These are phyloP conservation scores for Neelides folsomi DNA, from an alignment of 2,888 invertebrate genomes.

Conservation along the genomic window DNA sequence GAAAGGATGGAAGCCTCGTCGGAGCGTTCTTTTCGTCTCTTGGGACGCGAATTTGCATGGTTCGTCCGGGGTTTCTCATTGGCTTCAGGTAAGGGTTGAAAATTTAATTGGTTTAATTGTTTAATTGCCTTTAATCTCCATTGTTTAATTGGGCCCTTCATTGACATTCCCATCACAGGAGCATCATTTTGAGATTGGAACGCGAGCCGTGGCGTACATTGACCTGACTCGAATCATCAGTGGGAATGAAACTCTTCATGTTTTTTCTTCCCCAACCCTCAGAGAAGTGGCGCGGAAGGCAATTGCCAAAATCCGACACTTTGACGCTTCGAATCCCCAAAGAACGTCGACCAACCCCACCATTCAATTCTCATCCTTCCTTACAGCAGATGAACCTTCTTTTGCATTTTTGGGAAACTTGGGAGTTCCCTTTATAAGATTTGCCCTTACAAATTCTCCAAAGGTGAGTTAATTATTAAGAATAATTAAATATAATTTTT, in stretches of 20 bases:
- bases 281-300: slow-evolving; percentile 28
- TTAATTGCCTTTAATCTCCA: neutral
- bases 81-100: slow-evolving; percentile 25
- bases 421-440: slow-evolving; percentile 29
- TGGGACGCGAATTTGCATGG: slow-evolving; percentile 32
- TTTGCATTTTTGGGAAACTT: slow-evolving; percentile 31
- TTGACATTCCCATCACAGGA: slow-evolving; percentile 16
- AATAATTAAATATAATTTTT: too few relatives aligned
- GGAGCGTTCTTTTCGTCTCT: slow-evolving; percentile 31
- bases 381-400: slow-evolving; percentile 25
- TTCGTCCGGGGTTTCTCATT: slow-evolving; percentile 27
- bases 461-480: slow-evolving; percentile 16
- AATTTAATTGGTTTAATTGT: neutral
- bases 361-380: slow-evolving; percentile 22
- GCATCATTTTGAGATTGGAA: slow-evolving; percentile 30
- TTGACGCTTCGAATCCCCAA: slow-evolving; percentile 7
- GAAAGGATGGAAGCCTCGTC: slow-evolving; percentile 29
- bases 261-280: slow-evolving; percentile 29
- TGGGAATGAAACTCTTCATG: slow-evolving; percentile 31
- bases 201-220: slow-evolving; percentile 30
- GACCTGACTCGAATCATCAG: slow-evolving; percentile 26
- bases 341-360: neutral
- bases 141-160: neutral
- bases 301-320: slow-evolving; percentile 23
- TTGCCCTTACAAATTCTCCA: slow-evolving; percentile 25